phyloP scores from a whole-genome alignment of 2,113 vertebrate species.

The Mus spicilegus region DNA sequence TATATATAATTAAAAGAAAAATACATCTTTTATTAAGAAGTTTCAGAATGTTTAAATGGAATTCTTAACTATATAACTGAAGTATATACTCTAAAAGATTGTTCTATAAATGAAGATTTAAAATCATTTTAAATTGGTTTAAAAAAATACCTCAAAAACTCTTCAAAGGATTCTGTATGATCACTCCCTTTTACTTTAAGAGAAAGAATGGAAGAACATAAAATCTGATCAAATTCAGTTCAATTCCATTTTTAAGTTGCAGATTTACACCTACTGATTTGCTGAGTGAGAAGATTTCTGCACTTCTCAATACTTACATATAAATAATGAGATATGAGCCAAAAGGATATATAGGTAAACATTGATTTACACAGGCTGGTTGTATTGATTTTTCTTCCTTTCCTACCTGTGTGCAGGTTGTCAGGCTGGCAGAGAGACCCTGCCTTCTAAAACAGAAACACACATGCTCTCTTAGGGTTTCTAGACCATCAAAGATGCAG shows the following conservation, averaged over 20 bases:
- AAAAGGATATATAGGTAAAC: neutral
- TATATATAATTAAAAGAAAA: neutral
- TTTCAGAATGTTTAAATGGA: neutral
- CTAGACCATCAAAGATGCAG: neutral
- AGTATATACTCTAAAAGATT: neutral
- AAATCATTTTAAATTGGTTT: too few species aligned
- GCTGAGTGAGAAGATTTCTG: neutral
- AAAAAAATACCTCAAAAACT: neutral
- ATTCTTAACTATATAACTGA: neutral
- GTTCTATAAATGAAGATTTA: neutral
- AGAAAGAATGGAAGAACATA: neutral
- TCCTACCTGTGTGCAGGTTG: neutral
- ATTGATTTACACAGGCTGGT: neutral
- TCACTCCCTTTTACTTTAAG: neutral
- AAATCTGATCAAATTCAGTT: neutral
- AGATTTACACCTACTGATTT: neutral
- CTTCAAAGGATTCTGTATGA: neutral
- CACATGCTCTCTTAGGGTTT: neutral
- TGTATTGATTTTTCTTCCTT: neutral
- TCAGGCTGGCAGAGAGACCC: neutral
- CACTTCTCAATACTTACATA: neutral
- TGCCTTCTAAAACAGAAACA: neutral
- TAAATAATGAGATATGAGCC: neutral
- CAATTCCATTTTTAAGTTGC: neutral
- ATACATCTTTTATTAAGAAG: neutral